Percentiles rank a stretch among this genome's conserved stretches.
Conservation (phyloP, 2,888 invertebrate species). For the Conops quadrifasciatus region DNA sequence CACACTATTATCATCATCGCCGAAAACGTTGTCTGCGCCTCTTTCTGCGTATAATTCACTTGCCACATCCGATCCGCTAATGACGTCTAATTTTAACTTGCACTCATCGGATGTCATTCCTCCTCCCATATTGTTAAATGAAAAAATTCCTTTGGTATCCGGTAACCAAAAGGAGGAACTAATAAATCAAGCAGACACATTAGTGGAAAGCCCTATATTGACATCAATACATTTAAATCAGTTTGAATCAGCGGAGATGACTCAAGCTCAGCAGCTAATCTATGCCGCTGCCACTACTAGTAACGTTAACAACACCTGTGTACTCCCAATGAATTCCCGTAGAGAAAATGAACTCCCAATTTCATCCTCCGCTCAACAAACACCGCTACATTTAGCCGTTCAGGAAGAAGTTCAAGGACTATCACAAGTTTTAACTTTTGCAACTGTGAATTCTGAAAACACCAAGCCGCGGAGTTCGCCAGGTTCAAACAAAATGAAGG, state of each 20-base stretch:
- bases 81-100: slow-evolving; percentile 54
- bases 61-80: slow-evolving; percentile 52
- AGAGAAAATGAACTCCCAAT: slow-evolving; percentile 43
- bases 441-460: slow-evolving; percentile 45
- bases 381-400: slow-evolving; percentile 47
- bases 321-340: slow-evolving; percentile 50
- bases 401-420: slow-evolving; percentile 54
- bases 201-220: not conserved
- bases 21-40: slow-evolving; percentile 39
- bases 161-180: not conserved
- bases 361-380: slow-evolving; percentile 36
- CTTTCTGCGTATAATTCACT: slow-evolving; percentile 52
- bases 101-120: slow-evolving; percentile 36
- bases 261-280: slow-evolving; percentile 35
- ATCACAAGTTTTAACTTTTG: slow-evolving; percentile 55
- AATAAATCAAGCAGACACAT: not conserved
- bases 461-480: slow-evolving; percentile 8
- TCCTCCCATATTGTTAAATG: slow-evolving; percentile 8
- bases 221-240: slow-evolving; percentile 41
- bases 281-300: slow-evolving; percentile 36
- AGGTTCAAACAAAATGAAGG: slow-evolving; percentile 21
- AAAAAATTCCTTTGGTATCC: not conserved
- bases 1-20: slow-evolving; percentile 22
- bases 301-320: slow-evolving; percentile 47
- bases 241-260: slow-evolving; percentile 40